A percentile compares a stretch with the other conserved stretches of the same genome.
Evolutionary conservation across 2,797 vertebrate species (phyloP).

Genomic region (Ptychadena robeensis): DNA sequence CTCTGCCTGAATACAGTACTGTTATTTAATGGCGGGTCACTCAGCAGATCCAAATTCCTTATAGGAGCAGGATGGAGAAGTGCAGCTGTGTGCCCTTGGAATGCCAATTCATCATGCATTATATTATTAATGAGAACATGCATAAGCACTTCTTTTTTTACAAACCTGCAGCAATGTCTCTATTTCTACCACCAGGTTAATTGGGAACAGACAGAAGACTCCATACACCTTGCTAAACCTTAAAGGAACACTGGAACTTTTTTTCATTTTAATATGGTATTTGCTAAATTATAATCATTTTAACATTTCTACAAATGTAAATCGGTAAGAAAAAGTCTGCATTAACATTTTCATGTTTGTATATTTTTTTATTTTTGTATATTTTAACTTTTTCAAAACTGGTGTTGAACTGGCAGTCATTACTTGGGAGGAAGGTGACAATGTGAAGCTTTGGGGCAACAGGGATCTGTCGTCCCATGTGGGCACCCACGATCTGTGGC

Average conservation of each 20-base stretch:
- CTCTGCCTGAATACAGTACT: conserved; percentile 33
- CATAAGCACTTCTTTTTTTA: conserved; percentile 3
- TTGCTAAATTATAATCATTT: background rate
- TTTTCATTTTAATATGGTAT: background rate
- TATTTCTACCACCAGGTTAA: conserved; percentile 34
- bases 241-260: background rate
- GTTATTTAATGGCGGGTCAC: conserved; percentile 51
- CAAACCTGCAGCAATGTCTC: conserved; percentile 9
- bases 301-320: no score
- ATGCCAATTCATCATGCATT: conserved; percentile 50
- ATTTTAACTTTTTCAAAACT: no score
- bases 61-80: conserved; percentile 35
- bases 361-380: no score
- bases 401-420: no score
- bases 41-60: conserved; percentile 31
- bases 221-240: background rate
- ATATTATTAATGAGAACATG: conserved; percentile 46
- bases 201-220: conserved; percentile 34
- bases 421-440: no score
- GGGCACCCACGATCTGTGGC: no score
- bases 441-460: no score
- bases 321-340: no score
- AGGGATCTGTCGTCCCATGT: no score
- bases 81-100: conserved; percentile 45
- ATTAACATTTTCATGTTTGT: no score